phyloP scores from a whole-genome alignment of 2,888 invertebrate species.

The Pheosia gnoma region DNA sequence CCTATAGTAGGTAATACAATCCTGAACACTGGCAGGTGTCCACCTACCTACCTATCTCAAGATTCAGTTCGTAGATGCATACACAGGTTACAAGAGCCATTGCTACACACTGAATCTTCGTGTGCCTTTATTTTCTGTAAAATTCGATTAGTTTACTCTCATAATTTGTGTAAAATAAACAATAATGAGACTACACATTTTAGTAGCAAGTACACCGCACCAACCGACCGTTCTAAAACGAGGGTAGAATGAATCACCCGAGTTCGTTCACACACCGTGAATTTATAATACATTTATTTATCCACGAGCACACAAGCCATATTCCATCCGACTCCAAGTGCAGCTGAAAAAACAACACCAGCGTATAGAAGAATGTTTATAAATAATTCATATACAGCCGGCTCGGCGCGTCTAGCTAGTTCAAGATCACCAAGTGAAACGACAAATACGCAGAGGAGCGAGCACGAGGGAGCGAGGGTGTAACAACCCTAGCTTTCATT shows the following conservation, averaged over 20 bases:
- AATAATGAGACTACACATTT: background rate
- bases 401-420: conserved; percentile 46
- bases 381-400: conserved; percentile 60
- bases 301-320: conserved; percentile 14
- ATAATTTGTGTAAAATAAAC: background rate
- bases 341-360: conserved; percentile 44
- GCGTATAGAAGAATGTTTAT: conserved; percentile 48
- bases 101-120: too few relatives aligned
- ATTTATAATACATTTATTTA: background rate
- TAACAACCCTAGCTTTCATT: conserved; percentile 42
- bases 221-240: conserved; percentile 8
- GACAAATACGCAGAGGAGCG: conserved; percentile 49
- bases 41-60: too few relatives aligned
- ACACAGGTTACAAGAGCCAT: too few relatives aligned
- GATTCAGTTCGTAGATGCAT: too few relatives aligned
- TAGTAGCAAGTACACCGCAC: background rate
- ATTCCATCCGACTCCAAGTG: conserved; percentile 22
- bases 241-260: conserved; percentile 27
- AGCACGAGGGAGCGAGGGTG: conserved; percentile 67
- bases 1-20: too few relatives aligned
- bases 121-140: background rate
- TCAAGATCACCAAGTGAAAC: conserved; percentile 66
- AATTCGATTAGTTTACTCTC: background rate
- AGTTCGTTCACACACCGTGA: conserved; percentile 5
- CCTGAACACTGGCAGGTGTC: too few relatives aligned